Evolutionary conservation across 2,797 vertebrate species (phyloP), one percentile per base, ranked within the genome.

Genomic region (Bufotes viridis): DNA sequence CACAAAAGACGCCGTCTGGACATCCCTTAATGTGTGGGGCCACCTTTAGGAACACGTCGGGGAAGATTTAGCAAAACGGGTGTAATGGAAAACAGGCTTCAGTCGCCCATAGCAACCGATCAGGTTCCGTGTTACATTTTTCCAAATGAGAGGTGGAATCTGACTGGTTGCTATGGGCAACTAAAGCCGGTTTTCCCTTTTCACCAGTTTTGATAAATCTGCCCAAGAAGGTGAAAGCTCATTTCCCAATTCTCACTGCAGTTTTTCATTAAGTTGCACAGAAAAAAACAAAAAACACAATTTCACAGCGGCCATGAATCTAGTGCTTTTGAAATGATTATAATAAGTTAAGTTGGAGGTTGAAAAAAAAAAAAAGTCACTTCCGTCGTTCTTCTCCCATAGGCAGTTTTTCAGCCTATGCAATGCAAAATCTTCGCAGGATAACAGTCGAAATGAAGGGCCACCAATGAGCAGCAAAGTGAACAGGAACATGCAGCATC

Each of bases 401-500:
- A 34, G 53, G 26, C 10, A 9, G 57, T 22, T 61, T 61, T 81
- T 26, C 17, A 9, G 61, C 42, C 42, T 24, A 11, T 20, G 29
- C 49, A 26, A 82, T 7, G 24, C 67, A 29, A 55, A 12, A 14
- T 6, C 63, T 12, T 75, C n/a, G 14, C n/a, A 29, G 22, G 63
- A 24, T 24, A 8, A 22, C 42, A 24, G 49, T 24, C 51, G 1
- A n/a, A 24, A 11, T 53, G n/a, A 70, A 83, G 7, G 24, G 49
- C 34, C 17, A 53, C 49, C 24, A 34, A 22, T 58, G 67, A 83
- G 63, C 67, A 34, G 67, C 81, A 83, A 57, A 53, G 69, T 55
- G 49, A 82, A 42, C 79, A 81, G 58, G 42, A 81, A 26, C 42
- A 18, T 53, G 20, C 13, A n/a, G 74, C 74, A 53, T 55, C 75